Percentiles rank a stretch among this genome's conserved stretches.
Conservation (phyloP, 2,888 invertebrate genomes). For the Xestia c-nigrum region DNA sequence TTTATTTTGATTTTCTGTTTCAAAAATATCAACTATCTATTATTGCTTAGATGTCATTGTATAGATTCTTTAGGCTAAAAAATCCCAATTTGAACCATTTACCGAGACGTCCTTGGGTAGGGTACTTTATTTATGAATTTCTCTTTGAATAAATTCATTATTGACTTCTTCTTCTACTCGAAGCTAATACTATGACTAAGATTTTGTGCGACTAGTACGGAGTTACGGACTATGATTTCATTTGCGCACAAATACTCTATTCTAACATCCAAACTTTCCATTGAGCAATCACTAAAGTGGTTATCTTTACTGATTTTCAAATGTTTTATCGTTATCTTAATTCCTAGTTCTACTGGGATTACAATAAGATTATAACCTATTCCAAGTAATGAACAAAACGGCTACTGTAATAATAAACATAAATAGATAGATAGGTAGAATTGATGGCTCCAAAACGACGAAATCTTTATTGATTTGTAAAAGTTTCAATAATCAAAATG, state of each 20-base stretch:
- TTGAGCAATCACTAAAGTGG: background rate
- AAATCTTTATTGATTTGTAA: background rate
- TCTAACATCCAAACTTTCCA: background rate
- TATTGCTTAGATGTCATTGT: background rate
- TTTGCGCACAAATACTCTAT: background rate
- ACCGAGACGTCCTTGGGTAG: background rate
- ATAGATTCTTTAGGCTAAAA: background rate
- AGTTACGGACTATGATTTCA: background rate
- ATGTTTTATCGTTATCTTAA: slow-evolving; percentile 29
- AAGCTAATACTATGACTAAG: no score
- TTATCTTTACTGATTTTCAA: slow-evolving; percentile 9
- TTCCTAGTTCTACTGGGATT: background rate
- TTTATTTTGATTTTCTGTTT: background rate
- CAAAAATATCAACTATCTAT: background rate
- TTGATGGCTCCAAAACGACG: background rate
- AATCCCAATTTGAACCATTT: background rate
- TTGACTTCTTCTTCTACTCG: no score
- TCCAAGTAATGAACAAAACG: background rate
- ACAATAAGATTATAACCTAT: background rate
- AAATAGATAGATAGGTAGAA: background rate
- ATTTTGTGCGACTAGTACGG: no score
- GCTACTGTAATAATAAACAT: background rate
- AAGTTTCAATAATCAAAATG: background rate
- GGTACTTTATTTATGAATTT: background rate
- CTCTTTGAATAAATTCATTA: background rate